Evolutionary conservation across 2,888 invertebrate species (phyloP).

Genomic region (Neoaliturus tenellus): DNA sequence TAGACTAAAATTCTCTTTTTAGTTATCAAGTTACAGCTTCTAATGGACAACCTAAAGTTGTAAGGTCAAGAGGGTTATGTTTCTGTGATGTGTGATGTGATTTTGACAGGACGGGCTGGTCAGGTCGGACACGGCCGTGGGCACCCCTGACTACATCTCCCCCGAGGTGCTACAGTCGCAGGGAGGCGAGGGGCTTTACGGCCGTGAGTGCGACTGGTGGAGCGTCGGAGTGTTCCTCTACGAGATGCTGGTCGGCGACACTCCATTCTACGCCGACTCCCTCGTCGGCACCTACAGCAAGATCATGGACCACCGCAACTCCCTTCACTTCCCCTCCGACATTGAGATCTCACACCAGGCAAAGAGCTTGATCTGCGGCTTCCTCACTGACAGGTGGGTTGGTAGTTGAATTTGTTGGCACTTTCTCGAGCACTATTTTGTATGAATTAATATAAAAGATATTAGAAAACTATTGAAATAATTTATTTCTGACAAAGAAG

Average conservation of each 20-base stretch:
- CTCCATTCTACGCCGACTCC: constrained; percentile 98
- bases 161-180: constrained; percentile 99
- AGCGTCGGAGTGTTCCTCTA: constrained; percentile 99
- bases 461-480: too few species aligned
- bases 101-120: constrained; percentile 91
- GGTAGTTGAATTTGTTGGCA: too few species aligned
- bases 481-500: too few species aligned
- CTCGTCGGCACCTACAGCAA: constrained; percentile 98
- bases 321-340: constrained; percentile 94
- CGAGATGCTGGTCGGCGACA: constrained; percentile 99
- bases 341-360: constrained; percentile 93
- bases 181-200: constrained; percentile 96
- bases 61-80: too few species aligned
- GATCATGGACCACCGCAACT: constrained; percentile 99
- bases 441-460: too few species aligned
- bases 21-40: too few species aligned
- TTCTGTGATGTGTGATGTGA: too few species aligned
- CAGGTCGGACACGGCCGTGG: constrained; percentile 97
- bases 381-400: constrained; percentile 92
- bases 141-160: constrained; percentile 99
- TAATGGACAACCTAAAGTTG: too few species aligned
- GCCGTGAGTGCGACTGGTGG: constrained; percentile 99
- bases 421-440: too few species aligned
- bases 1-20: too few species aligned
- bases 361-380: constrained; percentile 92